These are phyloP conservation scores for Drosophila atripex DNA, from an alignment of 2,888 invertebrate species.

Conservation along the genomic window DNA sequence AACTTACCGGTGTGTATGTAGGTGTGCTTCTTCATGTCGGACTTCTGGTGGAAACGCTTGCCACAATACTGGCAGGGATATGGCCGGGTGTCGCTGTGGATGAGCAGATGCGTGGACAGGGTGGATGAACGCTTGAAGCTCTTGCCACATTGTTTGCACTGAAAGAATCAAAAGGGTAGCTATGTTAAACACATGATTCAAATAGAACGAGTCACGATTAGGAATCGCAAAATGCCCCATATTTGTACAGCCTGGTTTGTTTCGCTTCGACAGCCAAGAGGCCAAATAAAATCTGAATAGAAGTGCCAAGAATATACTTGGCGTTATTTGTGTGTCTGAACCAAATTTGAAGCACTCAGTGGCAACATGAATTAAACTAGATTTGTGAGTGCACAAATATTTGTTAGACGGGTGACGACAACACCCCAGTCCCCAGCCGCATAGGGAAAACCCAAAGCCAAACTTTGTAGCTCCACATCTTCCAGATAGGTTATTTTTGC, in stretches of 20 bases:
- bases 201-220: constrained; percentile 34
- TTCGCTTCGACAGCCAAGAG: constrained; percentile 31
- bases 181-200: constrained; percentile 34
- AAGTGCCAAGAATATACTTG: constrained; percentile 39
- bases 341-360: constrained; percentile 66
- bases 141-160: constrained; percentile 98
- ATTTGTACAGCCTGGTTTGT: constrained; percentile 63
- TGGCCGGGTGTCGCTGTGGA: constrained; percentile 98
- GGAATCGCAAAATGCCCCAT: constrained; percentile 38
- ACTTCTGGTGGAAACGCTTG: constrained; percentile 84
- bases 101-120: constrained; percentile 97
- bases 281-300: constrained; percentile 66
- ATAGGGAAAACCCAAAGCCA: constrained; percentile 59
- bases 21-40: constrained; percentile 99
- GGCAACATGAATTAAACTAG: constrained; percentile 72
- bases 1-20: constrained; percentile 95
- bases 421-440: not conserved
- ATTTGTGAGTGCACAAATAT: constrained; percentile 75
- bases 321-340: constrained; percentile 42
- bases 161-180: constrained; percentile 50
- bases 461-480: not conserved
- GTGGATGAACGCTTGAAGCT: constrained; percentile 98
- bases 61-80: constrained; percentile 99
- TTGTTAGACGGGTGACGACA: constrained; percentile 50
- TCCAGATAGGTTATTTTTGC: constrained; percentile 20